A percentile compares a stretch with the other conserved stretches of the same genome.
Evolutionary conservation across 2,113 vertebrate genomes (phyloP).

Genomic region (Pseudopipra pipra): DNA sequence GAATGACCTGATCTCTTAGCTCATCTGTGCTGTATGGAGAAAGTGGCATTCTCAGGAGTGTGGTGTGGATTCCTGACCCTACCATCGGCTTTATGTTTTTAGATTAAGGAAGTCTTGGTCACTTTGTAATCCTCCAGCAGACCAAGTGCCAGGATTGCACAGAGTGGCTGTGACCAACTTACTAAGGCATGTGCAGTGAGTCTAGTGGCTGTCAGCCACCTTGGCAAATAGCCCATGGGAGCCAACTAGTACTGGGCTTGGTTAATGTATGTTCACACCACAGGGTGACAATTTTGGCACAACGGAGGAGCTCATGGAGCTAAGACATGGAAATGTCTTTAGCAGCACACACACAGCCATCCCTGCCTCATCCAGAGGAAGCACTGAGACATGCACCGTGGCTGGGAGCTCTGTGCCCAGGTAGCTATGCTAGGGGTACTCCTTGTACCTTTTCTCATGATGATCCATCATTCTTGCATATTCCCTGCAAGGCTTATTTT

Average conservation of each 20-base stretch:
- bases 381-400: not conserved
- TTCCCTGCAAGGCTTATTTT: not conserved
- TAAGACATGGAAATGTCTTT: not conserved
- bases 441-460: not conserved
- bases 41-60: not conserved
- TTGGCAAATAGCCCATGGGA: not conserved
- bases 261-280: not conserved
- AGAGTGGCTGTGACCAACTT: not conserved
- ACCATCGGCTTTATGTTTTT: not conserved
- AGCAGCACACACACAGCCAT: not conserved
- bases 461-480: not conserved
- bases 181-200: rapidly evolving
- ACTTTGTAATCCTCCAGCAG: not conserved
- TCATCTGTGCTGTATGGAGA: not conserved
- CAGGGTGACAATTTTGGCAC: not conserved
- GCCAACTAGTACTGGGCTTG: not conserved
- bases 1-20: not conserved
- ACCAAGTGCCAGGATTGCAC: not conserved
- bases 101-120: not conserved
- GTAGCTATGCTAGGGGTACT: not conserved
- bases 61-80: not conserved
- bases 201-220: not conserved
- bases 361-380: not conserved
- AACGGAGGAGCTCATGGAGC: not conserved
- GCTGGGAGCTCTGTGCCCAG: not conserved